Conservation (phyloP, 2,797 vertebrate genomes). For the Scarus forsteni region DNA sequence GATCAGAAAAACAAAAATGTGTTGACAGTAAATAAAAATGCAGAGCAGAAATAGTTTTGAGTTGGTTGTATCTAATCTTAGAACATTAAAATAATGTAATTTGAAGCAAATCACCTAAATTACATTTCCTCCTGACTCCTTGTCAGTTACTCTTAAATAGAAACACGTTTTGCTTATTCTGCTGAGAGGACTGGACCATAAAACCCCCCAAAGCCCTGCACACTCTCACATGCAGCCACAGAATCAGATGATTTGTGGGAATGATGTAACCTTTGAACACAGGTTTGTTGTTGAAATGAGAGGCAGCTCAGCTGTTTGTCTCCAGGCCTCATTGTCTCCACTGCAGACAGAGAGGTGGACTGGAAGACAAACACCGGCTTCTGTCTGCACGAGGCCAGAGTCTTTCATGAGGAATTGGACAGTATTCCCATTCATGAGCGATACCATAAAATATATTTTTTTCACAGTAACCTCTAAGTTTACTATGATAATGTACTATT, state of each 20-base stretch:
- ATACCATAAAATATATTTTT: not conserved
- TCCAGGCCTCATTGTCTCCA: slow-evolving; percentile 21
- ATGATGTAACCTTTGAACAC: slow-evolving; percentile 54
- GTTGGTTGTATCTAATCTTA: too few species aligned
- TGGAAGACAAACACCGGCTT: not conserved
- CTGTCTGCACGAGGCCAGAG: not conserved
- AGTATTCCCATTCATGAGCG: not conserved
- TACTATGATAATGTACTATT: not conserved
- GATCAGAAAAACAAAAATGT: too few species aligned
- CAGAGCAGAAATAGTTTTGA: too few species aligned
- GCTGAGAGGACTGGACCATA: not conserved
- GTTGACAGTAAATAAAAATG: too few species aligned
- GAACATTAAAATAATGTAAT: too few species aligned
- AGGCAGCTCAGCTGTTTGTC: slow-evolving; percentile 48
- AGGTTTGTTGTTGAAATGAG: slow-evolving; percentile 42
- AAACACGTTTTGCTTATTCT: slow-evolving; percentile 18
- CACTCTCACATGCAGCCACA: slow-evolving; percentile 37
- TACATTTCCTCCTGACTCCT: slow-evolving; percentile 3
- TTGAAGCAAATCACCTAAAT: not conserved
- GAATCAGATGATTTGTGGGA: slow-evolving; percentile 59
- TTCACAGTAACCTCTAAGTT: not conserved
- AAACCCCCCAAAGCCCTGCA: not conserved
- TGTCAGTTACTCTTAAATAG: slow-evolving; percentile 11
- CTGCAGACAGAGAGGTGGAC: not conserved
- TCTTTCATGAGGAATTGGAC: not conserved